phyloP scores from a whole-genome alignment of 2,888 invertebrate species.

The Drosophila flavopinicola region DNA sequence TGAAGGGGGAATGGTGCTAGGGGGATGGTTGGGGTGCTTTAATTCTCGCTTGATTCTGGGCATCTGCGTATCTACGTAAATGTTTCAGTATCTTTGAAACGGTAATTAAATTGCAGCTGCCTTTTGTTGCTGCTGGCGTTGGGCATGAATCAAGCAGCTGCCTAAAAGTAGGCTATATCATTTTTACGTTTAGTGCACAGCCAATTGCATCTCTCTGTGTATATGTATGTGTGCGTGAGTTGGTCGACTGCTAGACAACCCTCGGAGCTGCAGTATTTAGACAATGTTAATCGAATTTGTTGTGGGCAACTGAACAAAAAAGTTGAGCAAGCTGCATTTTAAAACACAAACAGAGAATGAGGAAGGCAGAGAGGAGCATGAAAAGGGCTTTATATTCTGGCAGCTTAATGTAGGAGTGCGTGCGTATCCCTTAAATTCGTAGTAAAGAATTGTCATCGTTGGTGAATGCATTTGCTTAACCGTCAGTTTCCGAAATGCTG shows the following conservation, averaged over 20 bases:
- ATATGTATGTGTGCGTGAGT: neutral
- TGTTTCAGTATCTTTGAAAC: conserved; percentile 49
- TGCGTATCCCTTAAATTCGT: conserved; percentile 32
- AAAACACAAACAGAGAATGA: neutral
- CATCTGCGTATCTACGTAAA: conserved; percentile 30
- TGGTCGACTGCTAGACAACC: conserved; percentile 1
- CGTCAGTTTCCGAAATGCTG: conserved; percentile 24
- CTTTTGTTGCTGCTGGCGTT: conserved; percentile 45
- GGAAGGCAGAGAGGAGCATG: neutral
- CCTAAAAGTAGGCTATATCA: conserved; percentile 50
- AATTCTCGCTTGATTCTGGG: conserved; percentile 7
- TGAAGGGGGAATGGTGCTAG: neutral
- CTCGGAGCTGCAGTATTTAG: conserved; percentile 30
- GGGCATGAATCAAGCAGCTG: conserved; percentile 38
- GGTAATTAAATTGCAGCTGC: conserved; percentile 74
- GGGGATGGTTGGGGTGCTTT: neutral
- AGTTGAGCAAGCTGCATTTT: neutral
- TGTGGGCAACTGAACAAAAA: conserved; percentile 24
- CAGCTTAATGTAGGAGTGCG: conserved; percentile 39
- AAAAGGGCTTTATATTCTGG: conserved; percentile 1
- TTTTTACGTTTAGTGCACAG: conserved; percentile 26
- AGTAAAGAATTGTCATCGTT: conserved; percentile 11
- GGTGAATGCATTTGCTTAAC: conserved; percentile 37
- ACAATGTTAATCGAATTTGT: conserved; percentile 52
- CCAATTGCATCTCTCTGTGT: conserved; percentile 11